phyloP scores from a whole-genome alignment of 35 echinoderm and acorn worm species.

The Ophiothrix spiculata region DNA sequence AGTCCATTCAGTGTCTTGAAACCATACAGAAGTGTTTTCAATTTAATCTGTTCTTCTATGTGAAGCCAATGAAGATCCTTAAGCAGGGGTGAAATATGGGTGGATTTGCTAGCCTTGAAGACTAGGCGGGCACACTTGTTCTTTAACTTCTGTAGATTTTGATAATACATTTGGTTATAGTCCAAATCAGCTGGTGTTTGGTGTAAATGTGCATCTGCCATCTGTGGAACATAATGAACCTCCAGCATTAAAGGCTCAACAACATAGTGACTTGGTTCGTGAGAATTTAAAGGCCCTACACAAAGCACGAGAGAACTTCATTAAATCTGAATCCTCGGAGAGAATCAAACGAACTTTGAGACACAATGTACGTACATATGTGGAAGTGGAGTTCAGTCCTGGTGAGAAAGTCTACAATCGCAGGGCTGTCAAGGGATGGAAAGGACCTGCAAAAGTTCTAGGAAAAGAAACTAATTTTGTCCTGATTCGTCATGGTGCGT shows the following conservation, averaged over 20 bases:
- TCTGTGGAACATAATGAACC: neutral
- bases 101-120: no score
- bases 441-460: neutral
- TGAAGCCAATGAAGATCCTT: no score
- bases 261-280: neutral
- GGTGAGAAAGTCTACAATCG: neutral
- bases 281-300: neutral
- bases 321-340: neutral
- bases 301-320: neutral
- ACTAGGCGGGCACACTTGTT: no score
- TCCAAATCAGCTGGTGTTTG: neutral
- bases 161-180: no score
- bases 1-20: no score
- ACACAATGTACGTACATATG: neutral
- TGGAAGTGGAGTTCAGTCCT: neutral
- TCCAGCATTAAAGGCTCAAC: neutral
- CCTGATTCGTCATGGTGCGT: neutral
- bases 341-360: neutral
- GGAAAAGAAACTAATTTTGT: neutral
- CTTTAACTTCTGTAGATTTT: no score
- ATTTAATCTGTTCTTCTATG: no score
- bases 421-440: neutral
- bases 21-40: no score
- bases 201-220: neutral
- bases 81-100: no score